Evolutionary conservation across 2,888 invertebrate genomes (phyloP).

Genomic region (Oligia strigilis): DNA sequence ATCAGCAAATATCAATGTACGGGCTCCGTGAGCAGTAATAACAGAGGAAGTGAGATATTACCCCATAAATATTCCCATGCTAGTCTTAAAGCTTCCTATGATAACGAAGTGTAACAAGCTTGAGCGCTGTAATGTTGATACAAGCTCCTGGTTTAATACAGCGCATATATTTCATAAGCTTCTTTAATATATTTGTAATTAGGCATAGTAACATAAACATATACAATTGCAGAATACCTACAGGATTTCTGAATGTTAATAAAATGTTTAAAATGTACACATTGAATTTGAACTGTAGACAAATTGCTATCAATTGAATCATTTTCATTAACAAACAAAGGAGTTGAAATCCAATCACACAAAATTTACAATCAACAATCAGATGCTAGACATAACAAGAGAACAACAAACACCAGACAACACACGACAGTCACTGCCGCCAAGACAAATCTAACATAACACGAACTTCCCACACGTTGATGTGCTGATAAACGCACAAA

Average conservation of each 20-base stretch:
- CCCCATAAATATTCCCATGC: constrained; percentile 68
- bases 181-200: constrained; percentile 24
- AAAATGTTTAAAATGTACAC: background rate
- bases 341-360: background rate
- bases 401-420: constrained; percentile 18
- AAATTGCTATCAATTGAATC: background rate
- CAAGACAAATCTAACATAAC: constrained; percentile 65
- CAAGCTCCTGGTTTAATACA: constrained; percentile 41
- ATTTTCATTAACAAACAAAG: background rate
- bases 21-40: constrained; percentile 55
- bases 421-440: constrained; percentile 32
- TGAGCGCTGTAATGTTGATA: constrained; percentile 48
- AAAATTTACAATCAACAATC: background rate
- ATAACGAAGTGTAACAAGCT: constrained; percentile 70
- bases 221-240: background rate
- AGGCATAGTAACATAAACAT: constrained; percentile 21
- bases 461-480: constrained; percentile 75
- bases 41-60: constrained; percentile 70
- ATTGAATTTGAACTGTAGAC: background rate
- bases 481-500: constrained; percentile 79
- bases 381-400: constrained; percentile 8
- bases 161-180: constrained; percentile 35
- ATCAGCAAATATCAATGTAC: constrained; percentile 62
- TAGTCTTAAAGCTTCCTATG: constrained; percentile 66
- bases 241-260: background rate